Conservation (phyloP, 2,888 invertebrate genomes). For the Apotomis capreana region DNA sequence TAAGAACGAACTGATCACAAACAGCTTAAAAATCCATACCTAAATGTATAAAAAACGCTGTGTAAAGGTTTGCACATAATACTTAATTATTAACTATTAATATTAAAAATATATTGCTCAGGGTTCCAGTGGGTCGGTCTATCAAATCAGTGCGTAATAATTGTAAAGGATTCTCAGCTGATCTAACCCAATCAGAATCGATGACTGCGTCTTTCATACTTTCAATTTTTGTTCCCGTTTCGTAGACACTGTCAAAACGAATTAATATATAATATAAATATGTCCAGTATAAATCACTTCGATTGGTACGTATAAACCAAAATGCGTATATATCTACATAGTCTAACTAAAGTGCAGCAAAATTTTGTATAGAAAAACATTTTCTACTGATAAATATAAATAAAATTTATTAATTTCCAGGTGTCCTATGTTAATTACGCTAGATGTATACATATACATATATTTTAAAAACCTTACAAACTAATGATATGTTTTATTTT, state of each 20-base stretch:
- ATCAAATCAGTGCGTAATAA: conserved; percentile 75
- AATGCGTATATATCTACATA: conserved; percentile 31
- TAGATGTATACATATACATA: conserved; percentile 79
- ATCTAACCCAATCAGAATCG: conserved; percentile 36
- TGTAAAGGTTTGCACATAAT: conserved; percentile 73
- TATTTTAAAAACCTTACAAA: conserved; percentile 71
- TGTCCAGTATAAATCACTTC: conserved; percentile 39
- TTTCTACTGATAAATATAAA: conserved; percentile 52
- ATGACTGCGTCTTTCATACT: conserved; percentile 42
- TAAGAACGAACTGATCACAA: conserved; percentile 74
- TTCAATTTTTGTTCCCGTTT: conserved; percentile 57
- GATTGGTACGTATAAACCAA: conserved; percentile 36
- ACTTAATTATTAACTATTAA: conserved; percentile 74
- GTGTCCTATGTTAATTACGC: conserved; percentile 62
- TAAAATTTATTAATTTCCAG: conserved; percentile 57
- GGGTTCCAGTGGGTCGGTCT: conserved; percentile 78
- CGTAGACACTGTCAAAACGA: conserved; percentile 52
- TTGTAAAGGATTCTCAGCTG: conserved; percentile 32
- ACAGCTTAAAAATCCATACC: conserved; percentile 71
- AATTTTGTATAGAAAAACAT: conserved; percentile 43
- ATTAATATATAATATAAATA: conserved; percentile 47
- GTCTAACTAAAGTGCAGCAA: conserved; percentile 41
- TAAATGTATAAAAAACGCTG: conserved; percentile 74
- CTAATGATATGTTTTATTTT: conserved; percentile 73
- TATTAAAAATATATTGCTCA: conserved; percentile 81